Conservation (phyloP, 2,113 vertebrate genomes). For the Rafetus swinhoei region DNA sequence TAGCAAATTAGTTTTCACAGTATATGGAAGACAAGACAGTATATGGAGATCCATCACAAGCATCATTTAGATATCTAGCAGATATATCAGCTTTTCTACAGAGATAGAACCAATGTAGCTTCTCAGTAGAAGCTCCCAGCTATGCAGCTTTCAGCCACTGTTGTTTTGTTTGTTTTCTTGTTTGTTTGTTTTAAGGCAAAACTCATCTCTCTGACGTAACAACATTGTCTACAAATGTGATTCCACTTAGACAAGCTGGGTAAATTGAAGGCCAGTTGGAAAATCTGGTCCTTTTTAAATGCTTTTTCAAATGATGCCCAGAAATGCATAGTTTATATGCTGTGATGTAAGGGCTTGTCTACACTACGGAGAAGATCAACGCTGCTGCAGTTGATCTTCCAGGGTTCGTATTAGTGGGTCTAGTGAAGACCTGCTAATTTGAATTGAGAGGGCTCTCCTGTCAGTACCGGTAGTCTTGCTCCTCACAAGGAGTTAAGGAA, state of each 20-base stretch:
- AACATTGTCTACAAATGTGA: not conserved
- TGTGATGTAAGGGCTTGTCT: not conserved
- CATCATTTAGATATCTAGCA: not conserved
- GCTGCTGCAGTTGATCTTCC: too few species aligned
- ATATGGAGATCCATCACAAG: not conserved
- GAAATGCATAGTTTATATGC: not conserved
- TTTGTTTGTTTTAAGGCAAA: not conserved
- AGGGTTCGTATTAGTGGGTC: too few species aligned
- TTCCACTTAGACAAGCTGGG: not conserved
- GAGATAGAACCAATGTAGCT: not conserved
- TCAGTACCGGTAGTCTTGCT: too few species aligned
- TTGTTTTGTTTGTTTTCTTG: too few species aligned
- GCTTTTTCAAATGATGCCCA: not conserved
- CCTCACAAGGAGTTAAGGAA: too few species aligned
- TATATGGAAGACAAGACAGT: not conserved
- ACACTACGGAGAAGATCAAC: too few species aligned
- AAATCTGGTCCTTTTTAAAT: not conserved
- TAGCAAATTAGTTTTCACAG: not conserved
- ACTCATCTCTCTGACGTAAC: not conserved
- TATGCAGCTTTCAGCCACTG: not conserved
- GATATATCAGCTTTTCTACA: accelerated
- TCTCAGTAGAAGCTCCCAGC: not conserved
- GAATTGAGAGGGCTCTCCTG: too few species aligned
- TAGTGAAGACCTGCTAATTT: too few species aligned
- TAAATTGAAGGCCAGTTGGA: not conserved